Percentiles rank a stretch among this genome's conserved stretches.
phyloP scores from a whole-genome alignment of 2,113 vertebrate genomes.

The Ascaphus truei region DNA sequence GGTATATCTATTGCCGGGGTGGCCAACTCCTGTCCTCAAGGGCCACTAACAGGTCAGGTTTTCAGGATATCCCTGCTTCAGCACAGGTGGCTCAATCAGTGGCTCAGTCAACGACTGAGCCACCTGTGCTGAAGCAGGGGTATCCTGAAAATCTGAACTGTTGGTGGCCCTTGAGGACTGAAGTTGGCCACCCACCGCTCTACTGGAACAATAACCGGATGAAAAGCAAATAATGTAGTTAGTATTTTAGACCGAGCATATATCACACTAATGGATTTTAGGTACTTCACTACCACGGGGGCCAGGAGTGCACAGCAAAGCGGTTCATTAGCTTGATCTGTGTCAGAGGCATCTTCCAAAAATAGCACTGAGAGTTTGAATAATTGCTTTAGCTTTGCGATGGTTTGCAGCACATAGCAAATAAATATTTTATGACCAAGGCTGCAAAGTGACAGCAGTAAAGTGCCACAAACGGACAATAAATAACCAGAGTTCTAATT shows the following conservation, averaged over 20 bases:
- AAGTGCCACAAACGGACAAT: not conserved
- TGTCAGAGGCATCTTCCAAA: constrained; percentile 4
- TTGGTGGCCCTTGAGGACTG: too few relatives aligned
- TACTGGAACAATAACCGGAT: not conserved
- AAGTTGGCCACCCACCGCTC: too few relatives aligned
- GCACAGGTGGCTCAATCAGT: too few relatives aligned
- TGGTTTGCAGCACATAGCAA: constrained; percentile 7
- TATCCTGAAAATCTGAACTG: too few relatives aligned
- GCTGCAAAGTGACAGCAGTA: constrained; percentile 1
- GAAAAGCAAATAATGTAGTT: not conserved
- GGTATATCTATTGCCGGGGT: too few relatives aligned
- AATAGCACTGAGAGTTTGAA: constrained; percentile 4
- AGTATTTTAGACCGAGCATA: not conserved
- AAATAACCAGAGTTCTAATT: constrained; percentile 22
- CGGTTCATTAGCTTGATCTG: constrained; percentile 13
- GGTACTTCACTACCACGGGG: not conserved
- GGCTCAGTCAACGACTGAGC: too few relatives aligned
- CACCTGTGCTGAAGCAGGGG: too few relatives aligned
- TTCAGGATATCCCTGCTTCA: too few relatives aligned
- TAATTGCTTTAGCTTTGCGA: constrained; percentile 10
- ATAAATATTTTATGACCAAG: constrained; percentile 21
- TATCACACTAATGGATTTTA: not conserved
- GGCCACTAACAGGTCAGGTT: too few relatives aligned
- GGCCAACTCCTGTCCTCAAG: too few relatives aligned
- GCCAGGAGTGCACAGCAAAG: not conserved